Base-by-base conservation (phyloP, 2,113 vertebrate species). In the Hipposideros armiger region DNA sequence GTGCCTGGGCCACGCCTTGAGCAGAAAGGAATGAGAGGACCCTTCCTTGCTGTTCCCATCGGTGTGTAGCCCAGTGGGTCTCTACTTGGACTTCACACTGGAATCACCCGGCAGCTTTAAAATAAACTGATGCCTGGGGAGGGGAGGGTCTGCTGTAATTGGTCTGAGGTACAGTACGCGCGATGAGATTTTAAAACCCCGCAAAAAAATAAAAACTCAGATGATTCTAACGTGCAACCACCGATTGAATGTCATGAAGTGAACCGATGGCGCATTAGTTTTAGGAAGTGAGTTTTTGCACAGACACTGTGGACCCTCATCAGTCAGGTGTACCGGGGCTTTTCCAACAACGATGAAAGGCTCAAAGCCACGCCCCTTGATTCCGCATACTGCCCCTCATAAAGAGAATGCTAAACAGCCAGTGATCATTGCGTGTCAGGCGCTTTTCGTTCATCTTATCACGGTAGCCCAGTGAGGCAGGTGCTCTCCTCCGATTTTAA, bases 271-370 rank as follows among this genome's bases (percentile, higher is more conserved):
- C 42, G 30, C 64, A 69, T 45, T 15, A 16, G 28, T 54, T 42
- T 45, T 45, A 82, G 64, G 50, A 78, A 60, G 22, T n/a, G 36
- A 30, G 14, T 24, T 40, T 84, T 67, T 76, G 28, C 42, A 7
- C 11, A 5, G 47, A 26, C 16, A 1, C 60, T 14, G 0, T 0
- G 0, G 15, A 17, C 45, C 11, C 3, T 36, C 13, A 3, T 54
- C 54, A 13, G 11, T 2, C 42, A 40, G 15, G 47, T 10, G 11
- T 15, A 20, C 16, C 5, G 3, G 20, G 22, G 40, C 11, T 90
- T 47, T 54, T 32, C 76, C 22, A 22, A 2, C 15, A 70, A 24
- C 0, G 50, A 6, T 0, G 0, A 54, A 40, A n/a, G 42, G 16
- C 32, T 50, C 69, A 2, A 3, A 45, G 52, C 58, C 9, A 6